Conservation (phyloP, 2,888 invertebrate species). For the Ophion obscuratus region DNA sequence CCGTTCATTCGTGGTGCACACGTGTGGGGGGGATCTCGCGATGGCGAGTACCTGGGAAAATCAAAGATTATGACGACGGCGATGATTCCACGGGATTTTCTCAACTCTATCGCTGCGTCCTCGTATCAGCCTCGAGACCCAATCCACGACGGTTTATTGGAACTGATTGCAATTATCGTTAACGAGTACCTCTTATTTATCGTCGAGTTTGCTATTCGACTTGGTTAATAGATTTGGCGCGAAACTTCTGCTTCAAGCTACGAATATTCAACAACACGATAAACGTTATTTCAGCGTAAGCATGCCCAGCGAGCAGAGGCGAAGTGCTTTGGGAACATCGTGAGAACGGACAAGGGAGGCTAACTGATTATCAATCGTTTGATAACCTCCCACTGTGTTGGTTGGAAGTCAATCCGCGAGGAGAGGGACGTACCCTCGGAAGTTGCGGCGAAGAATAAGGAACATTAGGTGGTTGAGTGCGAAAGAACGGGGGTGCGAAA, state of each 20-base stretch:
- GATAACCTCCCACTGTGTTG: not conserved
- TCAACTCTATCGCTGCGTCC: conserved; percentile 43
- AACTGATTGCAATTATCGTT: conserved; percentile 48
- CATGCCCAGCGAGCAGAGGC: not conserved
- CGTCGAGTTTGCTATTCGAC: not conserved
- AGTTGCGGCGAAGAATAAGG: conserved; percentile 31
- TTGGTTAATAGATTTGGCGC: not conserved
- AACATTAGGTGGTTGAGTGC: conserved; percentile 56
- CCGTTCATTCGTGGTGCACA: conserved; percentile 13
- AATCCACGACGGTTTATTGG: conserved; percentile 35
- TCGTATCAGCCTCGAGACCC: conserved; percentile 20
- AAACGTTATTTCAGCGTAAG: not conserved
- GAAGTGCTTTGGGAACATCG: not conserved
- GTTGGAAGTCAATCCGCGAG: conserved; percentile 7
- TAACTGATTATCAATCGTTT: not conserved
- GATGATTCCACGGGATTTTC: conserved; percentile 54
- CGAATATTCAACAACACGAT: not conserved
- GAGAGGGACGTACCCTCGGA: not conserved
- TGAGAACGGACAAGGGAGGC: not conserved
- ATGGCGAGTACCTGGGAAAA: conserved; percentile 47
- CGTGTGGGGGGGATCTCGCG: conserved; percentile 13
- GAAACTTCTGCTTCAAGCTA: conserved; percentile 1
- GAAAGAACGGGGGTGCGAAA: conserved; percentile 71
- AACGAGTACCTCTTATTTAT: conserved; percentile 28
- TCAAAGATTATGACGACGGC: conserved; percentile 43